Evolutionary conservation across 92 coral and sea anemone species (phyloP), one percentile per base, ranked within the genome.

Genomic region (Actinostola sp.): DNA sequence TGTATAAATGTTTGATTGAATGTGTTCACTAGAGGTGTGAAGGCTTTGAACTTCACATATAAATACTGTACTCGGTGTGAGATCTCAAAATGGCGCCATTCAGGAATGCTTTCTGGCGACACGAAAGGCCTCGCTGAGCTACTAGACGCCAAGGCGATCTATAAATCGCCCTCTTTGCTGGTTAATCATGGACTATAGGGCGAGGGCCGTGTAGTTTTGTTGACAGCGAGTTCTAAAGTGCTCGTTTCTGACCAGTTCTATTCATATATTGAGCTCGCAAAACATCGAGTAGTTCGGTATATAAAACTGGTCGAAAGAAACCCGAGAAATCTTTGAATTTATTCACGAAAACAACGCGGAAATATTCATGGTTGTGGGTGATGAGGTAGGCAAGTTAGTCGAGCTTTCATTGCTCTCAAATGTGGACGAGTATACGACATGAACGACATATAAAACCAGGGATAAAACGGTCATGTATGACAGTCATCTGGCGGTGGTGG

Each of bases 1-100:
- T 82, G 83, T 62, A 85, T 89, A 77, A 89, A 89, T 89, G 85
- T 89, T 89, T 85, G 83, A 89, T 89, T 73, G 79, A 80, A 71
- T 82, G 88, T 82, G n/a, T 82, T 72, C 81, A 60, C 70, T 38
- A 51, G 72, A 89, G 91, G 95, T 89, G 95, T 86, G 88, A 89
- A 85, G 53, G 76, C 75, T 77, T 53, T 65, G 56, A 81, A 65
- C 53, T 39, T 24, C 58, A 71, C 25, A 30, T 66, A 73, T 80
- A 64, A 84, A 63, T 69, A 74, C 60, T 32, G 31, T 64, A 49
- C 84, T 61, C 80, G 27, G 71, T 62, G 38, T 62, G 81, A n/a
- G 51, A 64, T 50, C 63, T 55, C 71, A 75, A 75, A 34, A 75
- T 75, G 81, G 81, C 81, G 81, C 81, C 81, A 75, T 10, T 21